These are phyloP conservation scores for Conomelus anceps DNA, from an alignment of 2,888 invertebrate species.

Conservation along the genomic window DNA sequence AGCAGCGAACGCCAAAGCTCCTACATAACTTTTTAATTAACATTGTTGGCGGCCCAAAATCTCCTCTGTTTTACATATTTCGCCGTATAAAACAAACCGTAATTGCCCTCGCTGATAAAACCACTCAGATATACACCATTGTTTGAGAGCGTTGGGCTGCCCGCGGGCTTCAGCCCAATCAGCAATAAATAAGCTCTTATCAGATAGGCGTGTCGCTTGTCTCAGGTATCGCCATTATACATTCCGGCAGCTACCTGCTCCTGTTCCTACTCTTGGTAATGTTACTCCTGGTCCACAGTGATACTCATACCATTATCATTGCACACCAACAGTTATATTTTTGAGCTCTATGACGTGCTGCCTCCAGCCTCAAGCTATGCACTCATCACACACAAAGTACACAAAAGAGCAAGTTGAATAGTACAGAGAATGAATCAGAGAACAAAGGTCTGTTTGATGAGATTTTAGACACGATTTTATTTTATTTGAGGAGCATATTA, in stretches of 20 bases:
- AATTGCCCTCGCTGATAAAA: constrained; percentile 2
- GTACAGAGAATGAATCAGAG: too few species aligned
- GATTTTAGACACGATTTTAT: too few species aligned
- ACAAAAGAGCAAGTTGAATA: too few species aligned
- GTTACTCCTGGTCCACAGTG: too few species aligned
- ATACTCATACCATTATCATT: too few species aligned
- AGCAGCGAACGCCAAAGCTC: neutral
- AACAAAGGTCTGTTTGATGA: too few species aligned
- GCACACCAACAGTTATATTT: neutral
- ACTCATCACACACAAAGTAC: too few species aligned
- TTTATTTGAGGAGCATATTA: too few species aligned
- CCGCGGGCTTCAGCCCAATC: neutral
- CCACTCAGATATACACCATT: neutral
- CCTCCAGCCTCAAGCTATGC: neutral
- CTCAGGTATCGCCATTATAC: neutral
- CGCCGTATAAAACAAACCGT: constrained; percentile 3
- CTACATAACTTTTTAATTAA: constrained; percentile 13
- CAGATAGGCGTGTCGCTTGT: neutral
- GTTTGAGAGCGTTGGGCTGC: neutral
- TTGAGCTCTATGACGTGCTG: neutral
- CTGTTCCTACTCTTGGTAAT: neutral
- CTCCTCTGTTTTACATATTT: constrained; percentile 12
- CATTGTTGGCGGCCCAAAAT: constrained; percentile 6
- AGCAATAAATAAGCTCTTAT: neutral
- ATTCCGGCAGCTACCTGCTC: neutral